A percentile compares a stretch with the other conserved stretches of the same genome.
phyloP scores from a whole-genome alignment of 2,888 invertebrate genomes.

The Cinara cedri region DNA sequence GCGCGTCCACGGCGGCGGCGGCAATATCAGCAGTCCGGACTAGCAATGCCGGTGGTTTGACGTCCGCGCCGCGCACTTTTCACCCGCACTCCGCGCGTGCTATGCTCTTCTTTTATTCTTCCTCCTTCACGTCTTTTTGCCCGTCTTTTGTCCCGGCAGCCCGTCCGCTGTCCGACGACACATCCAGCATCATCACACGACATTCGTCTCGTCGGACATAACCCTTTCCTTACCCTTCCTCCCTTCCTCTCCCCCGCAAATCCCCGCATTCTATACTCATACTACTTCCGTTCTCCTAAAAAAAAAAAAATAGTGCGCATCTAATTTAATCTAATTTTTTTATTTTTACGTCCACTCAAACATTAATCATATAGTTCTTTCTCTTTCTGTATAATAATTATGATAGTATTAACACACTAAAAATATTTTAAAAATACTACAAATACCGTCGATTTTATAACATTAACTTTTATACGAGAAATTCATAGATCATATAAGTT shows the following conservation, averaged over 20 bases:
- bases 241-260: background rate
- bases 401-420: background rate
- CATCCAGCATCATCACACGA: background rate
- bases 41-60: constrained; percentile 57
- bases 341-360: background rate
- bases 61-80: constrained; percentile 53
- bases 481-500: background rate
- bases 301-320: constrained; percentile 13
- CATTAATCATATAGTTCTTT: background rate
- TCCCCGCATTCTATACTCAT: background rate
- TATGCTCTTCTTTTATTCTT: constrained; percentile 56
- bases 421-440: background rate
- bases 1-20: constrained; percentile 44
- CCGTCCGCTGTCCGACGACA: constrained; percentile 19
- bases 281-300: background rate
- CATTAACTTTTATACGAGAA: constrained; percentile 3
- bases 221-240: background rate
- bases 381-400: no score
- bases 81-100: constrained; percentile 56
- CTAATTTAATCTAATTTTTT: background rate
- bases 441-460: background rate
- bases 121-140: constrained; percentile 54
- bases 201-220: constrained; percentile 27
- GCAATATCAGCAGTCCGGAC: constrained; percentile 51
- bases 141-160: constrained; percentile 30